Evolutionary conservation across 2,113 vertebrate species (phyloP).

Genomic region (Oceanites oceanicus): DNA sequence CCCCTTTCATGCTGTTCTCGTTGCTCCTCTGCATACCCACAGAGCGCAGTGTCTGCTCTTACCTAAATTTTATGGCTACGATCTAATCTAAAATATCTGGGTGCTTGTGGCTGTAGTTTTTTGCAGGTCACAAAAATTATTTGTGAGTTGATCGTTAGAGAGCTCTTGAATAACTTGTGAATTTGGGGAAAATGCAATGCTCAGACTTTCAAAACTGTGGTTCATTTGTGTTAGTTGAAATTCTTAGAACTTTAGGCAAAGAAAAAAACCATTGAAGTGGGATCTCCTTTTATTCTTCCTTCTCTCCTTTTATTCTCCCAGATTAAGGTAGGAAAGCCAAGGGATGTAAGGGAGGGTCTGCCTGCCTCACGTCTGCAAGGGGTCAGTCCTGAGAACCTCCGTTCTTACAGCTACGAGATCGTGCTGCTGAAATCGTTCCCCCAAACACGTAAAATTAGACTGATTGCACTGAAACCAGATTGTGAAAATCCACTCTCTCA

Average conservation of each 20-base stretch:
- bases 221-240: not conserved
- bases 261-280: not conserved
- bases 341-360: not conserved
- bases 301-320: not conserved
- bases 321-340: not conserved
- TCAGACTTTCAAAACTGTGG: not conserved
- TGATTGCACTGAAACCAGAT: not conserved
- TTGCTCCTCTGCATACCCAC: accelerated
- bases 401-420: not conserved
- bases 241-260: not conserved
- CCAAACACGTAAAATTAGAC: not conserved
- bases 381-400: not conserved
- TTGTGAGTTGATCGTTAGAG: not conserved
- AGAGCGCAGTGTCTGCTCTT: accelerated
- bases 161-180: not conserved
- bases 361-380: too few relatives aligned
- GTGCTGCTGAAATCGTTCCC: not conserved
- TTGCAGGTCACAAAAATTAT: not conserved
- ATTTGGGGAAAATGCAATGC: not conserved
- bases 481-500: not conserved
- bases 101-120: not conserved
- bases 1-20: not conserved
- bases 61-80: not conserved
- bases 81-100: not conserved
- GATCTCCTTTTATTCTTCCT: not conserved